phyloP scores from a whole-genome alignment of 2,888 invertebrate genomes.

The Drosophila bunnanda region DNA sequence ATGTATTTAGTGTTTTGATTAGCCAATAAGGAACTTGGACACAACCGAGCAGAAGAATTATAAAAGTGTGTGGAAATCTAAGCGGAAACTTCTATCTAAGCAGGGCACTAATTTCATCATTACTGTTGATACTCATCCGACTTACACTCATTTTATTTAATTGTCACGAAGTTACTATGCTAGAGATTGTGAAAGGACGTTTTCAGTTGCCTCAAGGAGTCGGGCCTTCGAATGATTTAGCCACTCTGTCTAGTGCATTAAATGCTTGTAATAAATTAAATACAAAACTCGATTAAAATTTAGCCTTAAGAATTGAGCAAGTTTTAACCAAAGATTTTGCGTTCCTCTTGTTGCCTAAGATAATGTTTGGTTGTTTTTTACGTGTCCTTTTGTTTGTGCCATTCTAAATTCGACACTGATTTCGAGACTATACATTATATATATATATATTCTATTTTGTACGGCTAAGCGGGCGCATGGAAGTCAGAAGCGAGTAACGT shows the following conservation, averaged over 20 bases:
- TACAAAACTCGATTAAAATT: conserved; percentile 33
- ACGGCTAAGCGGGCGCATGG: conserved; percentile 30
- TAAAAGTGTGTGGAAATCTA: conserved; percentile 36
- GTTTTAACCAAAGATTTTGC: conserved; percentile 64
- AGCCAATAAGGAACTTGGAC: conserved; percentile 53
- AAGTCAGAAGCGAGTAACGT: conserved; percentile 41
- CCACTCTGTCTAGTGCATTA: conserved; percentile 62
- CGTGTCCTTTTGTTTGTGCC: conserved; percentile 13
- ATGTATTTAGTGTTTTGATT: conserved; percentile 79
- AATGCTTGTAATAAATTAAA: conserved; percentile 70
- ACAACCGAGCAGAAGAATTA: conserved; percentile 22
- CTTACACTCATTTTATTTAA: conserved; percentile 31
- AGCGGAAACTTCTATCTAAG: conserved; percentile 39
- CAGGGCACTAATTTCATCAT: conserved; percentile 48
- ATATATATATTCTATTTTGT: conserved; percentile 19
- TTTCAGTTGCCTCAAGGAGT: conserved; percentile 41
- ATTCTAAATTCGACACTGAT: background rate
- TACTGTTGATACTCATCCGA: conserved; percentile 36
- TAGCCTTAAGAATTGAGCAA: conserved; percentile 57
- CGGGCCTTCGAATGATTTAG: conserved; percentile 59
- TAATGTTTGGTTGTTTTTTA: conserved; percentile 45
- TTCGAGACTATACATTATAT: background rate
- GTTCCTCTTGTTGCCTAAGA: conserved; percentile 62
- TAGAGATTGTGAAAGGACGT: conserved; percentile 23
- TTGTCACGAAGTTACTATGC: conserved; percentile 41